Evolutionary conservation across 1,140 invertebrate species (phyloP), one percentile per base, ranked within the genome.

Genomic region (Meloidogyne hapla): DNA sequence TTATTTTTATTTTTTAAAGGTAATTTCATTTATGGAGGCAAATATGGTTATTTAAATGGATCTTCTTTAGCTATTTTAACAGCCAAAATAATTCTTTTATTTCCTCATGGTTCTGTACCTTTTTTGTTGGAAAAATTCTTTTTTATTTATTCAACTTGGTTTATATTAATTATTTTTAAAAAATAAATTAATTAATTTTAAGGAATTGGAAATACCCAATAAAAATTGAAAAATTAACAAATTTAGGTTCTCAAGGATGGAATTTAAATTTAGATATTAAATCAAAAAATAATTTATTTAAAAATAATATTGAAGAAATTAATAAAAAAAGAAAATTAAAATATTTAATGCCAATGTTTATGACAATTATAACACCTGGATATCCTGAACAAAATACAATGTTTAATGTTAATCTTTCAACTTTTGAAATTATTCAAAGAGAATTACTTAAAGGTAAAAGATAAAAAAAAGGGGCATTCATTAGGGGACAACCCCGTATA

Each of bases 71-170:
- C 15, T 42, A 21, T 68, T 26, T 21, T 68, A 18, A 42, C 66
- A 10, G 23, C 66, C 5, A 68, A 68, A 26, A 25, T 68, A 40
- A 42, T 68, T 42, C 23, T 68, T n/a, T 42, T 68, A n/a, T 68
- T 40, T 21, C 66, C 66, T n/a, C n/a, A 26, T n/a, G 66, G 33
- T 28, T 40, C 66, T 21, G 66, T 68, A 26, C 66, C 66, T n/a
- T 68, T 68, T 68, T 12, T 68, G 66, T 25, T 68, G 23, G 23
- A 68, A 26, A 33, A 42, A 4, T 68, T 68, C 23, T 68, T 68
- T 21, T 68, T 68, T 42, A 26, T 42, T 68, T 68, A 68, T 21
- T 25, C 6, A 18, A 26, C 4, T 21, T 68, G 66, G 66, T 68
- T n/a, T 0, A 4, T 21, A n/a, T n/a, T 2, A 0, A 21, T 25